Evolutionary conservation across 92 coral and sea anemone species (phyloP).

Genomic region (Bergia puertoricense): DNA sequence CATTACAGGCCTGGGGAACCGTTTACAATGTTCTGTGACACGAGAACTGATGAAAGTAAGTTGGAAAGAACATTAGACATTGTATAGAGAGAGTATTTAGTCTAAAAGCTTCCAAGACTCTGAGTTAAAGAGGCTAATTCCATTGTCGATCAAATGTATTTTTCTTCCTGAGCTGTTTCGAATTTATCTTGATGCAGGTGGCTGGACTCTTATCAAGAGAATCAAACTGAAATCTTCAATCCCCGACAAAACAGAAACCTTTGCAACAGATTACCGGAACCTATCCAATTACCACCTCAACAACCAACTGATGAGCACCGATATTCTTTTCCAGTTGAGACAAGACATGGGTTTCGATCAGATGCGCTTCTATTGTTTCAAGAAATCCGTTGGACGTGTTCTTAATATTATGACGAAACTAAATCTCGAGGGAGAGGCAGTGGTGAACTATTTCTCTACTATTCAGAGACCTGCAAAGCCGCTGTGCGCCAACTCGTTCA

Average conservation of each 20-base stretch:
- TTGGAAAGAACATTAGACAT: no score
- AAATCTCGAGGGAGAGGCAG: background rate
- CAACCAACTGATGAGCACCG: background rate
- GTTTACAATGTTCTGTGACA: no score
- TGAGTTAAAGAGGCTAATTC: no score
- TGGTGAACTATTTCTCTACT: background rate
- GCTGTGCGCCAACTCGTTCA: background rate
- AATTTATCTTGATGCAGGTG: background rate
- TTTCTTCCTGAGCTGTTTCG: no score
- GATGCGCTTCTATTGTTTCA: background rate
- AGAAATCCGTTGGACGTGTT: background rate
- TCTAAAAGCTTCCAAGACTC: no score
- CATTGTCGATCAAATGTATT: no score
- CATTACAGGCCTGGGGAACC: no score
- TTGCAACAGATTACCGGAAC: background rate
- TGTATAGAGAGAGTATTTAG: no score
- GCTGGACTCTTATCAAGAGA: background rate
- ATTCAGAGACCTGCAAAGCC: background rate
- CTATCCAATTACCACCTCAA: background rate
- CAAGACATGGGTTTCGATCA: background rate
- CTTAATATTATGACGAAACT: background rate
- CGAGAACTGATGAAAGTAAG: no score
- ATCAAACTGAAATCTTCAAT: background rate
- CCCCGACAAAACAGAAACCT: background rate
- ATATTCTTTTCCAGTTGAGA: background rate